Evolutionary conservation across 2,888 invertebrate genomes (phyloP), one percentile per base, ranked within the genome.

Genomic region (Cephus runcator): DNA sequence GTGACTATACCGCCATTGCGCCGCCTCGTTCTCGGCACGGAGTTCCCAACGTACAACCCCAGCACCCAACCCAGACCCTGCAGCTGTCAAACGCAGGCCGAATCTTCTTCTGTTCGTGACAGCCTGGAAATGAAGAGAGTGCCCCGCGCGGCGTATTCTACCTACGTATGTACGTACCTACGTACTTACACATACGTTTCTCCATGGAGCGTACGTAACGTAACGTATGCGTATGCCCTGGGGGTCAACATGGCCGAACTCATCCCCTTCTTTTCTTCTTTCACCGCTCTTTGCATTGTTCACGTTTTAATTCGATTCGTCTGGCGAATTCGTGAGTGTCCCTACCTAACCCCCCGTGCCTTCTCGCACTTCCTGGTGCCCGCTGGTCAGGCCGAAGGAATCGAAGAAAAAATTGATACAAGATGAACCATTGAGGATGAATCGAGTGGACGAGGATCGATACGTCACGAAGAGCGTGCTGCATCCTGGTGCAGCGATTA

Each of bases 51-150:
- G 85, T 85, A 83, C 79, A 36, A 56, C 81, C 75, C 78, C 76
- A 73, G 81, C 82, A 83, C 83, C 85, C 84, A 83, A 88, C 90
- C 90, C 89, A 89, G 89, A 89, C 90, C 90, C 90, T 91, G 90
- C 89, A 90, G 89, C 91, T 91, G 91, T 91, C 91, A 91, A 90
- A 89, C 90, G 87, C 91, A 91, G 90, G 86, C 88, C 88, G 90
- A 91, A 91, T 91, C 91, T 91, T 91, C 91, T 91, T 89, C 89
- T 89, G 89, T 84, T 89, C 88, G 88, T 89, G 89, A 89, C 89
- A 89, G 89, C 87, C 89, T 89, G 89, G 88, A 91, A 91, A 91
- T 91, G 91, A 91, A 91, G 91, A 91, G 91, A 91, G 89, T 88
- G 85, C 87, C 87, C 87, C 87, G 87, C 86, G 83, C 85, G 83